These are phyloP conservation scores for Serripes groenlandicus DNA, from an alignment of 2,888 invertebrate species.

Conservation along the genomic window DNA sequence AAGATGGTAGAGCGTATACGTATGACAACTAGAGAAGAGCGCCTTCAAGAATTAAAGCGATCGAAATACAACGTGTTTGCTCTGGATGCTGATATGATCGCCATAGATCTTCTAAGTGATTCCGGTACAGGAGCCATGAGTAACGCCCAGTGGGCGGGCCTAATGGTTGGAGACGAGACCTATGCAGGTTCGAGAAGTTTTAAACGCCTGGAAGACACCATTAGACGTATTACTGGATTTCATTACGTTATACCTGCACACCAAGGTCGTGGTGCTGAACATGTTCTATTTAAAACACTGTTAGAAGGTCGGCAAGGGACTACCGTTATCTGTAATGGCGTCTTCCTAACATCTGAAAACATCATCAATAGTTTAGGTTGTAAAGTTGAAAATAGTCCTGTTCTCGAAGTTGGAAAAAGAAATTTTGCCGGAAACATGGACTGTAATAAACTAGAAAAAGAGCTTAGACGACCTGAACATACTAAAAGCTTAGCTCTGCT, in stretches of 20 bases:
- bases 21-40: background rate
- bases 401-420: background rate
- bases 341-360: constrained; percentile 46
- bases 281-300: constrained; percentile 10
- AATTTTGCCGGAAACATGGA: constrained; percentile 36
- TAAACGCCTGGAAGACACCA: constrained; percentile 4
- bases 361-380: constrained; percentile 4
- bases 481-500: constrained; percentile 23
- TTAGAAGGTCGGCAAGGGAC: background rate
- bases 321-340: constrained; percentile 27
- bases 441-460: constrained; percentile 17
- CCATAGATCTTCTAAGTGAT: constrained; percentile 4
- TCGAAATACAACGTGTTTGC: background rate
- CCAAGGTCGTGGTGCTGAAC: constrained; percentile 48
- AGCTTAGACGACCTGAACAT: background rate
- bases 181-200: constrained; percentile 6
- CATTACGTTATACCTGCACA: constrained; percentile 31
- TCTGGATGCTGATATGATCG: background rate
- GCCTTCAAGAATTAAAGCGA: background rate
- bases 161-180: constrained; percentile 1
- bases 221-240: background rate
- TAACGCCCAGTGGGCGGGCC: background rate
- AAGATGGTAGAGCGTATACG: constrained; percentile 7
- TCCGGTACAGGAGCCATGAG: background rate
- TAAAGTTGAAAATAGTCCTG: constrained; percentile 4